A percentile compares a stretch with the other conserved stretches of the same genome.
Conservation (phyloP, 2,113 vertebrate genomes). For the Ariopsis seemanni region DNA sequence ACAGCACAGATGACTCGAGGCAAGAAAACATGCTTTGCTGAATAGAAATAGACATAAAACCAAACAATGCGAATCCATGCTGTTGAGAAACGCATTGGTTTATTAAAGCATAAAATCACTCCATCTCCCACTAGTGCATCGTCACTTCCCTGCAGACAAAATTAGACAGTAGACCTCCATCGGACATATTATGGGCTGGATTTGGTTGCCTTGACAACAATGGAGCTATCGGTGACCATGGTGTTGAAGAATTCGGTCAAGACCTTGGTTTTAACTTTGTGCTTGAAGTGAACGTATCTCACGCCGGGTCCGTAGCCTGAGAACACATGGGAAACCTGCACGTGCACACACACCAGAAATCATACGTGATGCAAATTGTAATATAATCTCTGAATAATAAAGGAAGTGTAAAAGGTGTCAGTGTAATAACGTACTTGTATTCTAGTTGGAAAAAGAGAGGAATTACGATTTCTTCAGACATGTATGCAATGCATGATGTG, state of each 20-base stretch:
- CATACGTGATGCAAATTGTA: not conserved
- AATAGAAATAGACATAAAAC: not conserved
- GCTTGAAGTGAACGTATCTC: constrained; percentile 77
- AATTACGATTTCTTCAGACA: not conserved
- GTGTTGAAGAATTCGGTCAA: constrained; percentile 69
- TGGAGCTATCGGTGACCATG: constrained; percentile 71
- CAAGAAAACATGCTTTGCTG: not conserved
- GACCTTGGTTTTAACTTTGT: constrained; percentile 76
- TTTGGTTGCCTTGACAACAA: constrained; percentile 67
- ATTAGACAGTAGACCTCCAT: not conserved
- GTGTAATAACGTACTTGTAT: not conserved
- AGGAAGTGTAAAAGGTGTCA: no score
- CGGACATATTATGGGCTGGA: constrained; percentile 34
- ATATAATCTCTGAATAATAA: not conserved
- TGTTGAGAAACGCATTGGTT: not conserved
- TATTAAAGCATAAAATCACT: not conserved
- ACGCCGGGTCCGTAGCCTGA: constrained; percentile 71
- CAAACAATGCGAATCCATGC: not conserved
- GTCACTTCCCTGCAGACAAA: not conserved
- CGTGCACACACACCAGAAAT: constrained; percentile 11
- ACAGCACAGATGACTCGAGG: not conserved
- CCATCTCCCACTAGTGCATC: not conserved
- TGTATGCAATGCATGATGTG: not conserved
- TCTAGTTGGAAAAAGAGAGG: not conserved
- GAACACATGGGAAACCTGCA: constrained; percentile 72